phyloP scores from a whole-genome alignment of 1,140 invertebrate genomes.

The Protaetia brevitarsis region DNA sequence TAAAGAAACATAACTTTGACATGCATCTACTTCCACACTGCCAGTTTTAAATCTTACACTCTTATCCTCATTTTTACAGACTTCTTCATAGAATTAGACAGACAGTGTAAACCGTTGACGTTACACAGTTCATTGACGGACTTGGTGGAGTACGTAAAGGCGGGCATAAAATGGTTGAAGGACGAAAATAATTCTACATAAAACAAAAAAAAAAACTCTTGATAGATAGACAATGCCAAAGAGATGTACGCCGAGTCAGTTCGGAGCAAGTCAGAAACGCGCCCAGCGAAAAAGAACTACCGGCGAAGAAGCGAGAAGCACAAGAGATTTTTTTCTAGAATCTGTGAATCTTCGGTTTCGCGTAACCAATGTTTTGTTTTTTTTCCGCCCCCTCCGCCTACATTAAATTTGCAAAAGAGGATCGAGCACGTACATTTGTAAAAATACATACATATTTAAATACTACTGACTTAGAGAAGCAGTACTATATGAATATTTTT shows the following conservation, averaged over 20 bases:
- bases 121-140: slow-evolving; percentile 71
- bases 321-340: no score
- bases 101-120: slow-evolving; percentile 69
- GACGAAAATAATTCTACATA: slow-evolving; percentile 35
- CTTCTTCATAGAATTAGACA: slow-evolving; percentile 76
- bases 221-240: slow-evolving; percentile 38
- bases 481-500: slow-evolving; percentile 45
- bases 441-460: slow-evolving; percentile 8
- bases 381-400: no score
- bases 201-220: slow-evolving; percentile 25
- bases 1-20: no score
- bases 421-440: slow-evolving; percentile 32
- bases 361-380: no score
- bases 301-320: background rate
- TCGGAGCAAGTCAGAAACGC: slow-evolving; percentile 19
- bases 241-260: slow-evolving; percentile 46
- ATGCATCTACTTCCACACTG: background rate
- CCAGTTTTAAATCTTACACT: background rate
- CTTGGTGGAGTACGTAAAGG: slow-evolving; percentile 71
- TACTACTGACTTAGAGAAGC: slow-evolving; percentile 36
- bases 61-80: slow-evolving; percentile 53
- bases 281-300: background rate
- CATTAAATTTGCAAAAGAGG: no score
- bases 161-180: slow-evolving; percentile 59
- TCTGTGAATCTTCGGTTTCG: no score